phyloP scores from a whole-genome alignment of 2,113 vertebrate species.

The Aphyosemion australe region DNA sequence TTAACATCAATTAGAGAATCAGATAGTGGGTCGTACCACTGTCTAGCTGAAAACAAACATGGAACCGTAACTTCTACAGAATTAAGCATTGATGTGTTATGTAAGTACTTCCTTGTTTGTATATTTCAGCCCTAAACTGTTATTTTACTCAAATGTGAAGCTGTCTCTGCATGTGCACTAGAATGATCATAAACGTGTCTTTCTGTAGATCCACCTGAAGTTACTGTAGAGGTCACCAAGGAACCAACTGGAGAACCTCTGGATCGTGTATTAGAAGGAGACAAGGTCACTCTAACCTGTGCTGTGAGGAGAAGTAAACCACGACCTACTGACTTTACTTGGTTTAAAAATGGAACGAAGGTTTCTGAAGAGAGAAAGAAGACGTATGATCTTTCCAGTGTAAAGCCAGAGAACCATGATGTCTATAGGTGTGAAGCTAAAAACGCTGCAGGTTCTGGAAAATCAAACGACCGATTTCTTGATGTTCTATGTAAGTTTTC shows the following conservation, averaged over 20 bases:
- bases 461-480: accelerated
- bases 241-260: accelerated
- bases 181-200: neutral
- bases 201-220: constrained; percentile 61
- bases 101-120: constrained; percentile 57
- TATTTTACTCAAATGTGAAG: too few species aligned
- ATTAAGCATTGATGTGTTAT: constrained; percentile 24
- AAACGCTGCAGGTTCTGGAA: neutral
- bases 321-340: accelerated
- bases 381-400: accelerated
- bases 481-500: constrained; percentile 50
- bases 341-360: neutral
- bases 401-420: constrained; percentile 23
- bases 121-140: too few species aligned
- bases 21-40: constrained; percentile 48
- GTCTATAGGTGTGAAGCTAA: neutral
- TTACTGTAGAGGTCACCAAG: accelerated
- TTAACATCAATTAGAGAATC: neutral
- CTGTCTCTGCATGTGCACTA: too few species aligned
- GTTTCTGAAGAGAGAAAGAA: accelerated
- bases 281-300: constrained; percentile 37
- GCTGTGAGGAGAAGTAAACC: constrained; percentile 40
- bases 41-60: constrained; percentile 37
- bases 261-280: neutral
- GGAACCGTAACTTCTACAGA: accelerated